Base-by-base conservation (phyloP, 2,113 vertebrate species). In the Malurus cyaneus region DNA sequence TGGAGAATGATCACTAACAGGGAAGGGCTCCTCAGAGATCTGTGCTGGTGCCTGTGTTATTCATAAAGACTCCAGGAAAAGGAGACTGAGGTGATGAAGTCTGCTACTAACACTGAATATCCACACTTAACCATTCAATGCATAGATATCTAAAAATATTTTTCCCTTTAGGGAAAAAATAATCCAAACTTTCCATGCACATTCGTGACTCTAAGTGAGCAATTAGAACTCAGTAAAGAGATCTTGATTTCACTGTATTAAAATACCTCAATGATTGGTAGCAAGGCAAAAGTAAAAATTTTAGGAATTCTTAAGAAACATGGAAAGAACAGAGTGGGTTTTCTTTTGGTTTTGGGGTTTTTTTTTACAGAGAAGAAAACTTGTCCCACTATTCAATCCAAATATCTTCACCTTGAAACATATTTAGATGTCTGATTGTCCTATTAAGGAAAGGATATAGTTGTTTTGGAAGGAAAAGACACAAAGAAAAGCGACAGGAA, bases 321-420 rank as follows among this genome's bases (percentile, higher is more conserved):
- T 57, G 34, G 54, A 72, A 84, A 67, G 5, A 95, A 25, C 5
- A 25, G 13, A 46, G 18, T 15, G 17, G 5, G 1, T 14, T n/a
- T 29, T 46, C 7, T 2, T 28, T 71, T 65, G 64, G 21, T 59
- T 64, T 36, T 5, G 18, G 14, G 6, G 2, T 11, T 9, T 0
- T 8, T 36, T 36, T 26, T 69, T 20, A 25, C 28, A 59, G 5
- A 65, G 26, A 49, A 77, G 7, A 36, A 8, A 25, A 23, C 6
- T 21, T 32, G 13, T 70, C 18, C 17, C 26, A 23, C 36, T 85
- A 25, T 44, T 23, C 21, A 74, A 74, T 32, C 36, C 46, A 61
- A 53, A 21, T 1, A 0, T 3, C 26, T 8, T 62, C 12, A n/a
- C 54, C 39, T 67, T 86, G 36, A 78, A 56, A 62, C 15, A 21